Base-by-base conservation (phyloP, 2,888 invertebrate species). In the Oscheius sp. region DNA sequence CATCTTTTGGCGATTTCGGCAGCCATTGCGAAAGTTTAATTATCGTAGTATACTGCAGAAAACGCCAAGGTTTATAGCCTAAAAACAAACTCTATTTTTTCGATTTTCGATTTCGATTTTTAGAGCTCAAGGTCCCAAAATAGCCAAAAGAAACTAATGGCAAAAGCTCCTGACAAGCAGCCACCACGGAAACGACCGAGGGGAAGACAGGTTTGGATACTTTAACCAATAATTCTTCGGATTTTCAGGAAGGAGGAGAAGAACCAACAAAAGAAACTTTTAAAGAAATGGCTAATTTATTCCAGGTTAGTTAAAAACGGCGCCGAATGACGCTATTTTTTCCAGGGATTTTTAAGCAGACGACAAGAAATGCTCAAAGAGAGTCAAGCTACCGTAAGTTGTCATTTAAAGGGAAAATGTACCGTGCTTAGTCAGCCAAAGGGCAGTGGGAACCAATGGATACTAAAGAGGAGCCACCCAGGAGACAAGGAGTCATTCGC, bases 251-350 rank as follows among this genome's bases (percentile, higher is more conserved):
- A 35, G 35, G 35, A 35, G 35, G 27, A 29, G 58, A 58, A 9
- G 58, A 61, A 21, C 61, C 61, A 25, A 61, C 61, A 18, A 61
- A 69, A 0, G 75, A 78, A 43, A 74, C 76, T 27, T 80, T 78
- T 46, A 73, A 77, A 46, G 72, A 77, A 45, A 58, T 80, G n/a
- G 77, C 77, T 0, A 73, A 69, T 29, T 35, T 78, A 29, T 75
- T 80, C 18, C 76, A 80, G 69, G 80, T 74, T 25, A 23, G 16
- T 9, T n/a, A 21, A 12, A 18, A 9, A 16, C 25, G 9, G 6
- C 25, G 12, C 13, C 9, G 25, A 13, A 61, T n/a, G n/a, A 61
- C 12, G 21, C 7, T n/a, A n/a, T n/a, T n/a, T 21, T 29, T 63
- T 63, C 13, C 21, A 58, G 29, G 29, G 58, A n/a, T 58, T 58